Evolutionary conservation across 2,113 vertebrate genomes (phyloP).

Genomic region (Cynocephalus volans): DNA sequence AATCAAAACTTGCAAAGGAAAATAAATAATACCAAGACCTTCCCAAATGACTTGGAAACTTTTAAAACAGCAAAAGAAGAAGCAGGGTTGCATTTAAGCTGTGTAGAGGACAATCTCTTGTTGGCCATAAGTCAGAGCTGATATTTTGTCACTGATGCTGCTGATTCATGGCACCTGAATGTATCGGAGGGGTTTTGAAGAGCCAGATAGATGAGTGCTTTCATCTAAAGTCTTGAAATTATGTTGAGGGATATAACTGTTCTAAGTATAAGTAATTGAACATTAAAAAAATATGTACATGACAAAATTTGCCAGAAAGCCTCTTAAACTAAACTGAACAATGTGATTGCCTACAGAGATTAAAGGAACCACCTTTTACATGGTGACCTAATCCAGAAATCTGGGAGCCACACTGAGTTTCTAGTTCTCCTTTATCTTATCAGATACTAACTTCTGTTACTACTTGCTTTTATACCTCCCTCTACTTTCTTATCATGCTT

Average conservation of each 20-base stretch:
- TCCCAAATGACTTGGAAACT: background rate
- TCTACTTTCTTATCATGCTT: background rate
- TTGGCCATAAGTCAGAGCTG: background rate
- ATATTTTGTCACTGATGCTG: background rate
- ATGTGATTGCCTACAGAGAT: background rate
- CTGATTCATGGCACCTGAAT: background rate
- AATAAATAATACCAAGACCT: background rate
- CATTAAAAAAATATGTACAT: background rate
- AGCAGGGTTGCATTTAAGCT: background rate
- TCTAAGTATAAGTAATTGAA: background rate
- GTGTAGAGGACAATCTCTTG: background rate
- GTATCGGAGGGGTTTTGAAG: background rate
- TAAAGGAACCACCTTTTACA: background rate
- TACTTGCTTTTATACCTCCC: background rate
- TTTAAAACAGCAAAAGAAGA: background rate
- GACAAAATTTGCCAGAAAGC: background rate
- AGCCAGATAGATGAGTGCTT: background rate
- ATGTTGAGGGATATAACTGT: background rate
- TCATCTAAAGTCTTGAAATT: background rate
- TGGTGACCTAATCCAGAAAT: background rate
- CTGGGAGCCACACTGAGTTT: too few relatives aligned
- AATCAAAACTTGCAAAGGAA: constrained; percentile 24
- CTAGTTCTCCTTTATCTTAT: background rate
- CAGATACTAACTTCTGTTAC: background rate
- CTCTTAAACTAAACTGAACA: background rate